phyloP scores from a whole-genome alignment of 1,140 invertebrate genomes.

The Drosophila grimshawi region DNA sequence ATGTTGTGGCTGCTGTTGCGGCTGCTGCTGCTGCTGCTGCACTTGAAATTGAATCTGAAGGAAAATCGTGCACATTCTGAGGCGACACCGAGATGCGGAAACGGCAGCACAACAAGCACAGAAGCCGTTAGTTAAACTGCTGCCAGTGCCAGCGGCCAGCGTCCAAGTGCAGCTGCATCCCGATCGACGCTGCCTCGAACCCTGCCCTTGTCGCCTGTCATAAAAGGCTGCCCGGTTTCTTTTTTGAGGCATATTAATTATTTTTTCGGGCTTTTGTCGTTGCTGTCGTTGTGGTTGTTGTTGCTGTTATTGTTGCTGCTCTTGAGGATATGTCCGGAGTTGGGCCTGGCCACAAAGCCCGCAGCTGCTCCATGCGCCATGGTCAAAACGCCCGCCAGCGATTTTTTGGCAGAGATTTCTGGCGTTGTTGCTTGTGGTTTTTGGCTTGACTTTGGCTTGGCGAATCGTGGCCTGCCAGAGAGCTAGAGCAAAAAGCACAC shows the following conservation, averaged over 20 bases:
- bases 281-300: slow-evolving; percentile 47
- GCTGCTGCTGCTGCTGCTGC: slow-evolving; percentile 59
- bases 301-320: slow-evolving; percentile 51
- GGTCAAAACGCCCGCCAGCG: slow-evolving; percentile 68
- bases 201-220: slow-evolving; percentile 76
- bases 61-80: slow-evolving; percentile 81
- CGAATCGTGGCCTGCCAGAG: slow-evolving; percentile 59
- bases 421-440: slow-evolving; percentile 31
- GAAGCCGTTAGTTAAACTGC: slow-evolving; percentile 81
- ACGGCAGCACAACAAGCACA: slow-evolving; percentile 81
- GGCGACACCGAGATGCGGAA: slow-evolving; percentile 81
- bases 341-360: slow-evolving; percentile 61
- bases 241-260: slow-evolving; percentile 83
- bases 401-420: slow-evolving; percentile 75
- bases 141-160: slow-evolving; percentile 55
- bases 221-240: slow-evolving; percentile 71
- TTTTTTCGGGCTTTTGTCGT: slow-evolving; percentile 71
- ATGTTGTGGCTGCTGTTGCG: slow-evolving; percentile 66
- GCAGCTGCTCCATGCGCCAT: slow-evolving; percentile 60
- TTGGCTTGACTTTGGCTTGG: slow-evolving; percentile 25
- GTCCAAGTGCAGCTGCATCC: slow-evolving; percentile 65
- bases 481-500: slow-evolving; percentile 68
- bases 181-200: slow-evolving; percentile 46
- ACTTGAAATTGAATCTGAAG: slow-evolving; percentile 81
- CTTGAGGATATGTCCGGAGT: slow-evolving; percentile 69